Conservation (phyloP, 1,140 invertebrate species). For the Aphelinus atriplicis region DNA sequence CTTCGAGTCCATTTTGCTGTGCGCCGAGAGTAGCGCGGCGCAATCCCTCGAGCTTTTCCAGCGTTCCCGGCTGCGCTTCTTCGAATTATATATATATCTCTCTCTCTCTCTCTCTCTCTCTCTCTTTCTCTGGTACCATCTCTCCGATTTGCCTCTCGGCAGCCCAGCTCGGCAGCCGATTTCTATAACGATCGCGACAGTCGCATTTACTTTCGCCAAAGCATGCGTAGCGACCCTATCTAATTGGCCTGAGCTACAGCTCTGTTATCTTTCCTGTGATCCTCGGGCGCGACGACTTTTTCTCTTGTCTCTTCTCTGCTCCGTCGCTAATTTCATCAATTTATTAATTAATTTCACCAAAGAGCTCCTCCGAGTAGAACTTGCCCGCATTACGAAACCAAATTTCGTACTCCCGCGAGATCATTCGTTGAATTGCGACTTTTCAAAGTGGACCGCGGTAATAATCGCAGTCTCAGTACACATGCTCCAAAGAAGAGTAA, state of each 20-base stretch:
- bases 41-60: conserved; percentile 32
- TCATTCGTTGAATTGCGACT: too few species aligned
- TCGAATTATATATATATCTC: not conserved
- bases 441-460: too few species aligned
- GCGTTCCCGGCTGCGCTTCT: conserved; percentile 23
- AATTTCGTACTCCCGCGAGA: too few species aligned
- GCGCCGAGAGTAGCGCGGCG: not conserved
- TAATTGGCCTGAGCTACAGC: conserved; percentile 25
- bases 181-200: not conserved
- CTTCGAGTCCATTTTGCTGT: conserved; percentile 32
- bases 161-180: not conserved
- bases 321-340: not conserved
- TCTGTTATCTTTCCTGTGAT: not conserved
- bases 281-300: too few species aligned
- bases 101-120: conserved; percentile 2
- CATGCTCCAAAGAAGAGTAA: too few species aligned
- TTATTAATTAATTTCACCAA: too few species aligned
- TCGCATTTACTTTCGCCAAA: conserved; percentile 30
- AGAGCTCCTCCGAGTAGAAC: not conserved
- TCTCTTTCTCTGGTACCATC: not conserved
- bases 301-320: not conserved
- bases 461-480: too few species aligned
- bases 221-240: conserved; percentile 26
- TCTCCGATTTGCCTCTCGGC: conserved; percentile 6
- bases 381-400: not conserved